A percentile compares a stretch with the other conserved stretches of the same genome.
These are phyloP conservation scores for Diarsia brunnea DNA, from an alignment of 2,888 invertebrate species.

Conservation along the genomic window DNA sequence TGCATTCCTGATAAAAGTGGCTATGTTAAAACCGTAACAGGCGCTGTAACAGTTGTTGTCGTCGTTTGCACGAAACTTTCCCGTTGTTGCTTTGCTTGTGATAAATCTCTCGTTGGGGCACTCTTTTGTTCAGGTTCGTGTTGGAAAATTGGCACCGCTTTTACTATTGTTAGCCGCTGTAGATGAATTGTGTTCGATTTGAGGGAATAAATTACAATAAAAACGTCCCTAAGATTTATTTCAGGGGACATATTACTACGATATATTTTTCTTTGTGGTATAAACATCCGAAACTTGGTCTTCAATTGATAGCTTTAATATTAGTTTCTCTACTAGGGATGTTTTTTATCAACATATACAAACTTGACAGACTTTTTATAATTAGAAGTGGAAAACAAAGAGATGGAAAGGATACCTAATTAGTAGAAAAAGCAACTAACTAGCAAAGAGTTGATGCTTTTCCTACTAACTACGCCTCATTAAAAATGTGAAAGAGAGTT, in stretches of 20 bases:
- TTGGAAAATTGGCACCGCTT: slow-evolving; percentile 73
- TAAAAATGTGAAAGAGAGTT: background rate
- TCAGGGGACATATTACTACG: slow-evolving; percentile 43
- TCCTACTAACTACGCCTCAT: background rate
- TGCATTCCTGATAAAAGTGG: slow-evolving; percentile 61
- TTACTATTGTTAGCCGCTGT: slow-evolving; percentile 71
- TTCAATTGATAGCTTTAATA: slow-evolving; percentile 13
- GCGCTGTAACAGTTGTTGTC: slow-evolving; percentile 66
- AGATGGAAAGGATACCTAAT: slow-evolving; percentile 51
- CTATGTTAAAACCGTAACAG: slow-evolving; percentile 54
- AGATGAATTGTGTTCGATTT: slow-evolving; percentile 70
- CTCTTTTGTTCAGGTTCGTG: slow-evolving; percentile 72
- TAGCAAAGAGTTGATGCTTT: slow-evolving; percentile 51
- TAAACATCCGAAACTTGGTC: slow-evolving; percentile 25
- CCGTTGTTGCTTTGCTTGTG: slow-evolving; percentile 72
- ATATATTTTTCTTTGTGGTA: slow-evolving; percentile 56
- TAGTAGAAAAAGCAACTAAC: slow-evolving; percentile 57
- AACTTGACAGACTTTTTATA: background rate
- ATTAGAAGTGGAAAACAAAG: slow-evolving; percentile 30
- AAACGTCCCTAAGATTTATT: slow-evolving; percentile 57
- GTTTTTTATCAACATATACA: background rate
- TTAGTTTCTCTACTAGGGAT: slow-evolving; percentile 7
- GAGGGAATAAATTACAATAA: slow-evolving; percentile 62
- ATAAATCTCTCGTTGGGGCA: slow-evolving; percentile 73
- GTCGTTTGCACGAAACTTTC: slow-evolving; percentile 70